phyloP scores from a whole-genome alignment of 1,140 invertebrate species.

The Capitella teleta region DNA sequence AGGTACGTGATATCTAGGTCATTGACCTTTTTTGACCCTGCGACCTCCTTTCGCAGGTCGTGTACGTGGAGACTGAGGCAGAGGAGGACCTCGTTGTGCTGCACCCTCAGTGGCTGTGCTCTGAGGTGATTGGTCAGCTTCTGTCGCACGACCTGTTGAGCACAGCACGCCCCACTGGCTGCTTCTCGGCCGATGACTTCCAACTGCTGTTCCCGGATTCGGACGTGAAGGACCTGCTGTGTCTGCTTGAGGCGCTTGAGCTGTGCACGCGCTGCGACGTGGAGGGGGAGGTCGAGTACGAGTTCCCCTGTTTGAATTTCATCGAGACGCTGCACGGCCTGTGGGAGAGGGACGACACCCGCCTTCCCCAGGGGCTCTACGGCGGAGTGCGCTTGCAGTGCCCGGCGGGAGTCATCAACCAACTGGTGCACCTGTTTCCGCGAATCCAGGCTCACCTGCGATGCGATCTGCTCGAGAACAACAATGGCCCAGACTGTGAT shows the following conservation, averaged over 20 bases:
- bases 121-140: constrained; percentile 59
- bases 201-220: constrained; percentile 62
- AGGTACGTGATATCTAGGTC: constrained; percentile 40
- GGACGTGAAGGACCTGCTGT: constrained; percentile 44
- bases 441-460: constrained; percentile 62
- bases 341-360: constrained; percentile 58
- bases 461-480: constrained; percentile 49
- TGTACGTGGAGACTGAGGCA: constrained; percentile 42
- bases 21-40: constrained; percentile 6
- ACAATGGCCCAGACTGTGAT: constrained; percentile 47
- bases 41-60: constrained; percentile 30
- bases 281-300: constrained; percentile 62
- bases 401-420: constrained; percentile 47
- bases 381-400: constrained; percentile 55
- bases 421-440: constrained; percentile 57
- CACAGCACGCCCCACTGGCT: constrained; percentile 58
- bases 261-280: constrained; percentile 65
- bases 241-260: constrained; percentile 49
- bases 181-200: constrained; percentile 67
- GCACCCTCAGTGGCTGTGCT: constrained; percentile 62
- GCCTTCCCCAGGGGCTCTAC: constrained; percentile 52
- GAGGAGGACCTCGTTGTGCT: constrained; percentile 60
- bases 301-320: constrained; percentile 70
- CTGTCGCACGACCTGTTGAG: constrained; percentile 56
- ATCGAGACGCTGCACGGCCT: constrained; percentile 60